These are phyloP conservation scores for Paraplagusia blochii DNA, from an alignment of 2,113 vertebrate species.

Conservation along the genomic window DNA sequence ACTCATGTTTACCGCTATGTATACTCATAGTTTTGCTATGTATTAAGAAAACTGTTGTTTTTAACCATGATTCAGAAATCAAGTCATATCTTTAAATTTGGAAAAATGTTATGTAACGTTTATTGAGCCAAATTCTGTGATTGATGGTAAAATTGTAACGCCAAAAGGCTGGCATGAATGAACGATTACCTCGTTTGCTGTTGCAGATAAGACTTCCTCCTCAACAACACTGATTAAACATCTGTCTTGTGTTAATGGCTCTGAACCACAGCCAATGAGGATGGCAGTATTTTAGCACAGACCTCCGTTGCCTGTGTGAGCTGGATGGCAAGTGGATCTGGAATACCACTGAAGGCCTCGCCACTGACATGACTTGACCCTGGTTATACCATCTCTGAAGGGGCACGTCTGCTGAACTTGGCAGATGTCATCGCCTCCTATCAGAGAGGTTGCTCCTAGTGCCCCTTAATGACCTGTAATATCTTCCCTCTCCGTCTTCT, in stretches of 20 bases:
- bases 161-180: too few species aligned
- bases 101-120: too few species aligned
- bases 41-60: too few species aligned
- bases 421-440: constrained; percentile 69
- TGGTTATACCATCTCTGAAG: constrained; percentile 53
- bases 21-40: too few species aligned
- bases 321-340: constrained; percentile 50
- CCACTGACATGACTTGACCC: constrained; percentile 67
- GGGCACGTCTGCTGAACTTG: constrained; percentile 66
- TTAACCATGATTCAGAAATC: too few species aligned
- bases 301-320: constrained; percentile 23
- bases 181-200: constrained; percentile 12
- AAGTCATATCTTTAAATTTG: too few species aligned
- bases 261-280: constrained; percentile 10
- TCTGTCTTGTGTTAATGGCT: constrained; percentile 1
- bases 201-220: constrained; percentile 21
- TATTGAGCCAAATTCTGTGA: too few species aligned
- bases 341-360: constrained; percentile 45
- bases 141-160: too few species aligned
- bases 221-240: constrained; percentile 32
- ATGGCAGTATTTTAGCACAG: constrained; percentile 1
- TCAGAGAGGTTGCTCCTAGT: constrained; percentile 60
- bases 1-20: too few species aligned
- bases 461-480: constrained; percentile 34
- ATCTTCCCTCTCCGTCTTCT: constrained; percentile 10